Conservation (phyloP, 2,797 vertebrate species). For the Hippopotamyrus pictus region DNA sequence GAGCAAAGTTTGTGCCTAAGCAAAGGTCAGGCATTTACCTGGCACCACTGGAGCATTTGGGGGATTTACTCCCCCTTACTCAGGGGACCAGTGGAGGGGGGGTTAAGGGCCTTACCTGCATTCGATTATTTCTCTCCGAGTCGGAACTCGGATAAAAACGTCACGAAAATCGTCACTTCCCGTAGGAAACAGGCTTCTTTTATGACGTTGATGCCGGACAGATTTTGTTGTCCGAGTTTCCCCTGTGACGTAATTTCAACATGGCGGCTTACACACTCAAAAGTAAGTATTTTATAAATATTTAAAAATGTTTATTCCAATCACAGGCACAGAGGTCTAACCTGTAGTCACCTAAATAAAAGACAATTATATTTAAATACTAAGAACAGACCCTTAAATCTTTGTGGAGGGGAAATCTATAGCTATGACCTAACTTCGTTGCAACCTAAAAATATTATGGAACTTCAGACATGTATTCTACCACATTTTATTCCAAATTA, state of each 20-base stretch:
- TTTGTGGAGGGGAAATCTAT: not conserved
- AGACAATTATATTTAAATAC: not conserved
- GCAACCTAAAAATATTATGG: not conserved
- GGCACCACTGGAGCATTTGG: not conserved
- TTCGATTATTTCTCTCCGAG: too few relatives aligned
- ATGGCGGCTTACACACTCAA: too few relatives aligned
- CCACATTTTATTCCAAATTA: not conserved
- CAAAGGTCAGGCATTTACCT: not conserved
- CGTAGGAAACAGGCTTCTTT: too few relatives aligned
- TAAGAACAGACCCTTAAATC: not conserved
- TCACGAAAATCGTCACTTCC: too few relatives aligned
- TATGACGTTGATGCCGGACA: too few relatives aligned
- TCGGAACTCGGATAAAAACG: too few relatives aligned
- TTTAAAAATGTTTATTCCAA: not conserved
- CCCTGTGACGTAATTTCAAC: too few relatives aligned
- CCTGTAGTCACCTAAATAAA: not conserved
- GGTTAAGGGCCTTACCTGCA: too few relatives aligned
- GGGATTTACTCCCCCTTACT: too few relatives aligned
- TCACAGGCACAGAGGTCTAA: not conserved
- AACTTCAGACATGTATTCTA: not conserved
- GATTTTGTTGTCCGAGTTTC: too few relatives aligned
- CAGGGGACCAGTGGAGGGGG: too few relatives aligned
- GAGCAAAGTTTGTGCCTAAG: not conserved
- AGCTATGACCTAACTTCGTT: not conserved
- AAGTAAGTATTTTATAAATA: too few relatives aligned